phyloP scores from a whole-genome alignment of 2,888 invertebrate genomes.

The Miltochrista miniata region DNA sequence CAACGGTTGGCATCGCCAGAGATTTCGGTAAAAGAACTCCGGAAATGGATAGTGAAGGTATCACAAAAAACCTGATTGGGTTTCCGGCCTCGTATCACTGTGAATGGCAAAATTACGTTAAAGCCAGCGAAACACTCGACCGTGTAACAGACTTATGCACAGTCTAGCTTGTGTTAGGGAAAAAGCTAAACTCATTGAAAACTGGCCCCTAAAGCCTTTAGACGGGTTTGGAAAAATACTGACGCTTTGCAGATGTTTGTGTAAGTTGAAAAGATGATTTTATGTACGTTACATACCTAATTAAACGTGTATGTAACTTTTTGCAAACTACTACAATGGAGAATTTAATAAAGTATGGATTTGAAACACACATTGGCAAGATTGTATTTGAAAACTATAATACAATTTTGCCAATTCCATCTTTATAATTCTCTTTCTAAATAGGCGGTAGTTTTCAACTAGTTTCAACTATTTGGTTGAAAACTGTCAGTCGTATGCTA shows the following conservation, averaged over 20 bases:
- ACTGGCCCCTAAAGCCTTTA: constrained; percentile 39
- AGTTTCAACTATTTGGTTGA: constrained; percentile 10
- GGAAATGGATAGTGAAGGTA: constrained; percentile 70
- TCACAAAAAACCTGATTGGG: constrained; percentile 38
- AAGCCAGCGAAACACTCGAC: constrained; percentile 30
- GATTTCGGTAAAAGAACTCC: constrained; percentile 76
- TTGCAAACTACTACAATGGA: constrained; percentile 28
- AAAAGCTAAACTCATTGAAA: constrained; percentile 49
- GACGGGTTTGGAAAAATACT: constrained; percentile 31
- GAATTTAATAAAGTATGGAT: neutral
- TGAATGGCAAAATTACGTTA: constrained; percentile 42
- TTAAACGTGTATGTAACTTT: neutral
- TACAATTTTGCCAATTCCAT: neutral
- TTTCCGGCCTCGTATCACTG: constrained; percentile 37
- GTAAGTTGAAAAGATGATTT: constrained; percentile 25
- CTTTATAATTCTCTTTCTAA: constrained; percentile 17
- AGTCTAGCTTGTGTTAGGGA: constrained; percentile 39
- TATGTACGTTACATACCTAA: neutral
- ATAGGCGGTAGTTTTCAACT: constrained; percentile 4
- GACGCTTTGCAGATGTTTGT: constrained; percentile 47
- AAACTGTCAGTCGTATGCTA: constrained; percentile 11
- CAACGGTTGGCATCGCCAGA: constrained; percentile 68
- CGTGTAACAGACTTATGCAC: constrained; percentile 38
- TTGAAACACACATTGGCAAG: neutral
- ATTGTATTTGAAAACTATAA: neutral